phyloP scores from a whole-genome alignment of 2,113 vertebrate genomes.

The Sarotherodon lohbergeri region DNA sequence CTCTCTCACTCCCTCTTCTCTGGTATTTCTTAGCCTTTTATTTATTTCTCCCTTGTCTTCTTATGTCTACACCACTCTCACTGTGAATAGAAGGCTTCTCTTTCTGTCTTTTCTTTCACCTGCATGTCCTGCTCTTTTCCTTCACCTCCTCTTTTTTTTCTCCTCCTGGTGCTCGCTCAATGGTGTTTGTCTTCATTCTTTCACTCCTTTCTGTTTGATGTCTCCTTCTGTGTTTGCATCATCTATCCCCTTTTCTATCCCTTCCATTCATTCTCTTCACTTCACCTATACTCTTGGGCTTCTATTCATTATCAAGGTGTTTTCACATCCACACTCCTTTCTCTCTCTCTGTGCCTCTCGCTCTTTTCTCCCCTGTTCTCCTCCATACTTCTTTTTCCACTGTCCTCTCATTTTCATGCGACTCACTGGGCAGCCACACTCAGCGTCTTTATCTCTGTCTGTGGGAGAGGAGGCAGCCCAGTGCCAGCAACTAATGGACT shows the following conservation, averaged over 20 bases:
- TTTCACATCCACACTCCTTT: neutral
- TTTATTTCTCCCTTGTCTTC: neutral
- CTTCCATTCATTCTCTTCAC: neutral
- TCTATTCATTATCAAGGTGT: constrained; percentile 9
- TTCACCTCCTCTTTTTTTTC: neutral
- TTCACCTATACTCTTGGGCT: neutral
- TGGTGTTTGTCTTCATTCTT: neutral
- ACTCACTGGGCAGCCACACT: constrained; percentile 27
- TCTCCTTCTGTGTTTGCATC: neutral
- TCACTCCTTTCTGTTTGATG: neutral
- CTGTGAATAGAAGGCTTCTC: neutral
- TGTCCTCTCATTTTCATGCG: constrained; percentile 45
- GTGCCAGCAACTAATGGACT: constrained; percentile 73
- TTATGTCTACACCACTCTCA: neutral
- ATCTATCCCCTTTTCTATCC: neutral
- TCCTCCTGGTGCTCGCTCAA: neutral
- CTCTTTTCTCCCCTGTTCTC: neutral
- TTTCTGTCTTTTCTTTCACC: neutral
- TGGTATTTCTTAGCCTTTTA: neutral
- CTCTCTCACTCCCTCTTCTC: neutral
- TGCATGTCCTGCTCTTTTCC: neutral
- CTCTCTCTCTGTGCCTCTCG: neutral
- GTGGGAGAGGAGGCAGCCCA: constrained; percentile 53
- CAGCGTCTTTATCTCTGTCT: constrained; percentile 69
- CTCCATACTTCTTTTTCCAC: neutral